Evolutionary conservation across 1,140 invertebrate genomes (phyloP).

Genomic region (Ectropis grisescens): DNA sequence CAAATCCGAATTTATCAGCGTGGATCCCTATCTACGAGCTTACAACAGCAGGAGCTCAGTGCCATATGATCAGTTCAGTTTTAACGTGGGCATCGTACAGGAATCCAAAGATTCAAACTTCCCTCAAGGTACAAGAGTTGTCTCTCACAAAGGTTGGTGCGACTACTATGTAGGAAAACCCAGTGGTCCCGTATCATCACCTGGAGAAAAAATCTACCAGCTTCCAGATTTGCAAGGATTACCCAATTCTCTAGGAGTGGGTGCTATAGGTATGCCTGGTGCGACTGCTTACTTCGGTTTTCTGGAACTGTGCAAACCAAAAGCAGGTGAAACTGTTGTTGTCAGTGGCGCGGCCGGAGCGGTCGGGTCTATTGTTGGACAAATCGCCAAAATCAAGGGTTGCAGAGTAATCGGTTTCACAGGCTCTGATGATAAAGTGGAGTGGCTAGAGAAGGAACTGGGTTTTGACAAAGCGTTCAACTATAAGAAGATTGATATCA

Average conservation of each 20-base stretch:
- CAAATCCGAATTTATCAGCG: constrained; percentile 61
- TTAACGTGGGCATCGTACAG: constrained; percentile 40
- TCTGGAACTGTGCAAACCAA: constrained; percentile 77
- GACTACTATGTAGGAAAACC: constrained; percentile 50
- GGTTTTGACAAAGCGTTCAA: constrained; percentile 81
- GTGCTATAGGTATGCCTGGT: constrained; percentile 47
- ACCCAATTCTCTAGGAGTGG: constrained; percentile 29
- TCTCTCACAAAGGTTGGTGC: constrained; percentile 73
- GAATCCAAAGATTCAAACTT: constrained; percentile 43
- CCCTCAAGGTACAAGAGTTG: constrained; percentile 69
- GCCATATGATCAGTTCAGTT: constrained; percentile 42
- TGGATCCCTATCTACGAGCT: constrained; percentile 66
- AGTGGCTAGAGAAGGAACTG: constrained; percentile 76
- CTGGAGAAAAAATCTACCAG: constrained; percentile 17
- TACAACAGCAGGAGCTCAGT: constrained; percentile 10
- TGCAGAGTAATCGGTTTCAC: constrained; percentile 81
- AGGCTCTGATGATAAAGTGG: constrained; percentile 78
- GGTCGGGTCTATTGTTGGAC: constrained; percentile 79
- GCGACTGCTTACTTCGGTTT: constrained; percentile 83
- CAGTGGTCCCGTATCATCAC: background rate
- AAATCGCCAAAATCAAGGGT: constrained; percentile 80
- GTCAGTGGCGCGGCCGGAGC: constrained; percentile 78
- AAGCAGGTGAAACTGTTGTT: constrained; percentile 78
- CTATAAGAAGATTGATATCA: constrained; percentile 76
- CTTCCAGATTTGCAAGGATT: constrained; percentile 37